Conservation (phyloP, 2,888 invertebrate genomes). For the Creontiades dilutus region DNA sequence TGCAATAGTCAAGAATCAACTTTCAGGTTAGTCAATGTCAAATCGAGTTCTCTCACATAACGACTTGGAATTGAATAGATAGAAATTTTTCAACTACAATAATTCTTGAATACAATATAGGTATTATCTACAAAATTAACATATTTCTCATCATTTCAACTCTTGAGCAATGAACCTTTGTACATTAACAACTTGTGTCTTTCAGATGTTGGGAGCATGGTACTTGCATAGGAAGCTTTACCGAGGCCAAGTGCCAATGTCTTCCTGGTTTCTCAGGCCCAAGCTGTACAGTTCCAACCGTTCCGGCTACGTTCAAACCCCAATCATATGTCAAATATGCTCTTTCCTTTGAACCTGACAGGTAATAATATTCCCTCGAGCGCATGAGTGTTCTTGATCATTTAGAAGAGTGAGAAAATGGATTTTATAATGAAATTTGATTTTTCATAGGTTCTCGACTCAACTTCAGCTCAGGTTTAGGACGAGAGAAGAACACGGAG, state of each 20-base stretch:
- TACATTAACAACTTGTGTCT: background rate
- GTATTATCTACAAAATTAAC: too few species aligned
- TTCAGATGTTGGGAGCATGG: slow-evolving; percentile 93
- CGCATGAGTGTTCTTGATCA: background rate
- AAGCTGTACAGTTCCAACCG: slow-evolving; percentile 90
- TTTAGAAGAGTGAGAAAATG: too few species aligned
- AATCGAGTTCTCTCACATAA: too few species aligned
- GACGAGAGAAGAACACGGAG: slow-evolving; percentile 94
- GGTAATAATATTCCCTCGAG: slow-evolving; percentile 77
- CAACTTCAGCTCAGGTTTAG: slow-evolving; percentile 96
- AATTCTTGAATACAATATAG: too few species aligned
- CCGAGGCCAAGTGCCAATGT: slow-evolving; percentile 94
- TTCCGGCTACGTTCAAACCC: slow-evolving; percentile 94
- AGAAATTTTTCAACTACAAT: too few species aligned
- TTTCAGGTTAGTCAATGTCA: slow-evolving; percentile 37
- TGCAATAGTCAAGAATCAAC: slow-evolving; percentile 93
- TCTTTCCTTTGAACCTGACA: slow-evolving; percentile 94
- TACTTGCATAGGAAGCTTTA: slow-evolving; percentile 94
- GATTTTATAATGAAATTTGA: background rate
- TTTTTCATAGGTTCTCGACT: slow-evolving; percentile 84
- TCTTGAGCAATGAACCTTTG: too few species aligned
- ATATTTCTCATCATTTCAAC: too few species aligned
- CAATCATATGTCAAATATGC: slow-evolving; percentile 98
- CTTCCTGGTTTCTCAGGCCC: slow-evolving; percentile 97
- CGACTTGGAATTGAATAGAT: too few species aligned